Percentiles rank a stretch among this genome's conserved stretches.
Conservation (phyloP, 1,140 invertebrate genomes). For the Drosophila sturtevanti region DNA sequence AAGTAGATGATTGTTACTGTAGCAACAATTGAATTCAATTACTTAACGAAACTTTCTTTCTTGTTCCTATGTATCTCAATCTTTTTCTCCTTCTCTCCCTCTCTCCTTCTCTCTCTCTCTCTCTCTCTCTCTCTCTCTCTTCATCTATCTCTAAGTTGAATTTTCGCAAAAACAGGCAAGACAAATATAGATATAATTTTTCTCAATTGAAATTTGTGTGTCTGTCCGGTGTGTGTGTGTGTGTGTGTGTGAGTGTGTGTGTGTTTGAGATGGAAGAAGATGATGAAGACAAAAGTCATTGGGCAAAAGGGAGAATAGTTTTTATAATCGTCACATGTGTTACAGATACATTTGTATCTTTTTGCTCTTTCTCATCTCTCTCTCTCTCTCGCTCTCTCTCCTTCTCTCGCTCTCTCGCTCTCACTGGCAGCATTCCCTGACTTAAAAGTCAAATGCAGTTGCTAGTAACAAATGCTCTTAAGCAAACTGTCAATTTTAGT, state of each 20-base stretch:
- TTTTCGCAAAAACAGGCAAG: constrained; percentile 32
- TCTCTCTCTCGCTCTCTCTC: no score
- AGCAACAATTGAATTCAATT: constrained; percentile 69
- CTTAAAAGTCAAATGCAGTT: constrained; percentile 57
- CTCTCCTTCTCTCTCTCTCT: not conserved
- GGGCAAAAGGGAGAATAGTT: not conserved
- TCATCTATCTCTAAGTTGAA: not conserved
- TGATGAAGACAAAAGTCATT: constrained; percentile 6
- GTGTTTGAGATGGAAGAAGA: constrained; percentile 2
- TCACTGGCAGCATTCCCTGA: not conserved
- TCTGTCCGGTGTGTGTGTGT: not conserved
- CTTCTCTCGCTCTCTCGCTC: no score
- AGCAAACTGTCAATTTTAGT: constrained; percentile 76
- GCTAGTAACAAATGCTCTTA: constrained; percentile 66
- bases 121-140: not conserved
- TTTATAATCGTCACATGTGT: constrained; percentile 59
- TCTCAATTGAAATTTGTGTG: constrained; percentile 4
- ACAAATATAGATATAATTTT: constrained; percentile 57
- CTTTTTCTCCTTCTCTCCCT: not conserved
- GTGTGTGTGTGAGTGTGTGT: not conserved
- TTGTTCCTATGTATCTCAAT: not conserved
- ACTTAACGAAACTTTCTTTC: constrained; percentile 51
- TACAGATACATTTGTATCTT: constrained; percentile 49
- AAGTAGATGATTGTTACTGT: constrained; percentile 25
- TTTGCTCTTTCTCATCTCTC: no score